Base-by-base conservation (phyloP, 2,888 invertebrate genomes). In the Polietes domitor region DNA sequence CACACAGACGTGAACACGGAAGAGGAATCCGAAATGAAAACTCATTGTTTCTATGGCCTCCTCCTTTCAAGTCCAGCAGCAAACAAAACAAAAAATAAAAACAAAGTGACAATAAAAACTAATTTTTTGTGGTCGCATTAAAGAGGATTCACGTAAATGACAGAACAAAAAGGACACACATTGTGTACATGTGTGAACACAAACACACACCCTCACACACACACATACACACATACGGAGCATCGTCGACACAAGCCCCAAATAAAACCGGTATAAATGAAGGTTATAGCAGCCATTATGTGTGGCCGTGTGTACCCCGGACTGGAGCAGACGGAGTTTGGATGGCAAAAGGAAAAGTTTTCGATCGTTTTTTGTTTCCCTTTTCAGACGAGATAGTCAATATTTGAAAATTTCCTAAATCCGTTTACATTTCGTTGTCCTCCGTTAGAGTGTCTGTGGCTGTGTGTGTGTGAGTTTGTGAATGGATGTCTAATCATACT, bases 61-160 rank as follows among this genome's bases (percentile, higher is more conserved):
- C 61, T 28, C 68, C 15, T 68, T 43, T 43, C 24, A 43, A 43
- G 43, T 19, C 68, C 68, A 68, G 43, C 19, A 43, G 17, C n/a
- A n/a, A n/a, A n/a, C 63, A 12, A 50, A 50, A 24, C 58, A 2
- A 37, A 63, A 68, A 71, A 70, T 61, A 76, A 80, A 71, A 50
- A 74, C 63, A 77, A 79, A 75, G 79, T 81, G 77, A 83, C 81
- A 86, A 85, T 85, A 85, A 85, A 86, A 85, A 78, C 80, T 83
- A 83, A 82, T 85, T 86, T 85, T 82, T 80, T 82, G 83, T 84
- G 85, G 83, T 78, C 82, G 80, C 77, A 86, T 82, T 85, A 85
- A 68, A 82, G 73, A 82, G 76, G 81, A 80, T 79, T 79, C 58
- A 77, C 63, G 61, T 77, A 77, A 82, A 82, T 74, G 78, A 70